Conservation (phyloP, 2,113 vertebrate species). For the Oophaga pumilio region DNA sequence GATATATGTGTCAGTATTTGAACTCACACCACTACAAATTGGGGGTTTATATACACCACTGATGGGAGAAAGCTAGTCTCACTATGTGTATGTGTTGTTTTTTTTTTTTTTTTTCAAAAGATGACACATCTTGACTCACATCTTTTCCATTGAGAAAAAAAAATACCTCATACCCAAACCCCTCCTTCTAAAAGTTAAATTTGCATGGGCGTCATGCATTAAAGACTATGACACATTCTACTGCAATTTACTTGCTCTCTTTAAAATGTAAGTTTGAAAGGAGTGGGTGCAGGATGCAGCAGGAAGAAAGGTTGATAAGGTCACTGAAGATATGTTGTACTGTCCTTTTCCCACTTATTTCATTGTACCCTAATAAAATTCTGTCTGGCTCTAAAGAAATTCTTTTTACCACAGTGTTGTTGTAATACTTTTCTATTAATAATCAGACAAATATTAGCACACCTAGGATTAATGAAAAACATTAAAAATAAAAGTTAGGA, state of each 20-base stretch:
- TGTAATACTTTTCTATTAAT: neutral
- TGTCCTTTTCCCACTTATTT: slow-evolving; percentile 26
- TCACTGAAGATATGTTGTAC: slow-evolving; percentile 28
- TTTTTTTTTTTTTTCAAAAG: slow-evolving; percentile 47
- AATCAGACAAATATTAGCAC: neutral
- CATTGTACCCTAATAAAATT: neutral
- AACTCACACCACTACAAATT: slow-evolving; percentile 55
- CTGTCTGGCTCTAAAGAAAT: neutral
- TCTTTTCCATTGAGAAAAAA: slow-evolving; percentile 60
- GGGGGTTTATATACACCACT: slow-evolving; percentile 57
- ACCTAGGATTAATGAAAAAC: neutral
- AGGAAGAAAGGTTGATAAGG: slow-evolving; percentile 47
- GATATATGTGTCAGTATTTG: slow-evolving; percentile 46
- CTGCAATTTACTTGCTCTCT: slow-evolving; percentile 52
- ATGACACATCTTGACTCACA: slow-evolving; percentile 60
- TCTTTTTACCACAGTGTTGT: neutral
- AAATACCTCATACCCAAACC: slow-evolving; percentile 54
- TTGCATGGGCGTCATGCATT: slow-evolving; percentile 58
- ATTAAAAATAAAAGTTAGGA: neutral
- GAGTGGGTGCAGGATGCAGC: slow-evolving; percentile 5
- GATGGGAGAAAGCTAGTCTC: slow-evolving; percentile 44
- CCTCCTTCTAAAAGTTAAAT: slow-evolving; percentile 54
- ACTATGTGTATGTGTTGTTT: slow-evolving; percentile 47
- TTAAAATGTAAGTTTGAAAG: slow-evolving; percentile 51
- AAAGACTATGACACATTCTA: slow-evolving; percentile 56